Conservation (phyloP, 1,140 invertebrate genomes). For the Drosophila oshimai region DNA sequence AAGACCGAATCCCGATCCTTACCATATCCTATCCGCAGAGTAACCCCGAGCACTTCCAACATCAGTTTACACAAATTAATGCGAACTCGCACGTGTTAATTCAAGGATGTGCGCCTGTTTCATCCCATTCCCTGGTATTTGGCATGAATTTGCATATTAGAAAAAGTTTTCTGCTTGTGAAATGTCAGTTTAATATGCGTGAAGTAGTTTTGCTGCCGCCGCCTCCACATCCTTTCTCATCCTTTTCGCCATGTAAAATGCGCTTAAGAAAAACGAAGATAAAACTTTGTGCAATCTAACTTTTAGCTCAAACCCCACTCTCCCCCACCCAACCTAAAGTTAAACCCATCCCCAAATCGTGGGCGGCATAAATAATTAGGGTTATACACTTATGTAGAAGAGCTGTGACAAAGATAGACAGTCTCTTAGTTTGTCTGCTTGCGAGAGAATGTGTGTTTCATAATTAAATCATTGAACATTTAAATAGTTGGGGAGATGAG, state of each 20-base stretch:
- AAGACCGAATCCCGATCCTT: background rate
- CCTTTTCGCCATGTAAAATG: constrained; percentile 44
- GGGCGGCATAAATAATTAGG: constrained; percentile 74
- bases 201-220: constrained; percentile 61
- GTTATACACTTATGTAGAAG: constrained; percentile 20
- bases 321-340: background rate
- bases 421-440: constrained; percentile 5
- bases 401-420: constrained; percentile 22
- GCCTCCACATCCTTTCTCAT: background rate
- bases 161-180: constrained; percentile 76
- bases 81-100: constrained; percentile 79
- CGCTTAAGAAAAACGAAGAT: constrained; percentile 64
- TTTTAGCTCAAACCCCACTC: constrained; percentile 8
- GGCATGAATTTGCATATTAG: constrained; percentile 78
- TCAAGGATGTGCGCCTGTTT: constrained; percentile 71
- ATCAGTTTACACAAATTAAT: constrained; percentile 77
- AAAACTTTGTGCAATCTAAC: constrained; percentile 61
- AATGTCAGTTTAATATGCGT: constrained; percentile 80
- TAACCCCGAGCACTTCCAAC: constrained; percentile 34
- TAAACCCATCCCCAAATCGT: constrained; percentile 12
- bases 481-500: constrained; percentile 3
- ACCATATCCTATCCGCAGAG: background rate
- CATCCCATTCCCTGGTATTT: constrained; percentile 46
- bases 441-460: constrained; percentile 9
- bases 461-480: constrained; percentile 41